Percentiles rank a stretch among this genome's conserved stretches.
Evolutionary conservation across 2,113 vertebrate species (phyloP).

Genomic region (Nothoprocta perdicaria): DNA sequence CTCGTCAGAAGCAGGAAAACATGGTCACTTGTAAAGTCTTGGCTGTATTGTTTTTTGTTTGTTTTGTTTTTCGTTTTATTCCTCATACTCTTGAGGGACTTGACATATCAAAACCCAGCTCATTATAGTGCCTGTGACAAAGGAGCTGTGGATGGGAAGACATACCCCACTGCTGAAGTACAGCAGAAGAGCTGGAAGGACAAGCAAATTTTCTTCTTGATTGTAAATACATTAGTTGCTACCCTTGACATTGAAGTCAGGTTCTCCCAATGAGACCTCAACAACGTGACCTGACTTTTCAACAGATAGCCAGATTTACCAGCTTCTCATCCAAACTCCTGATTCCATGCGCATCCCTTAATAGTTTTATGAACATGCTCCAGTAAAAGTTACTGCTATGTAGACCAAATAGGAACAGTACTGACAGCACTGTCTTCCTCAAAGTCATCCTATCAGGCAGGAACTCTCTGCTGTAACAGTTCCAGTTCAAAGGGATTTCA

Average conservation of each 20-base stretch:
- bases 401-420: not conserved
- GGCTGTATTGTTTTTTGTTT: not conserved
- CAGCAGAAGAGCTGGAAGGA: not conserved
- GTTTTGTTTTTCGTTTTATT: not conserved
- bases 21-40: not conserved
- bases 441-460: not conserved
- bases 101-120: not conserved
- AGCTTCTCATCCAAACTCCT: not conserved
- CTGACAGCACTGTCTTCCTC: not conserved
- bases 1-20: not conserved
- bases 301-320: not conserved
- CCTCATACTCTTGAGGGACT: not conserved
- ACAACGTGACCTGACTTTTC: not conserved
- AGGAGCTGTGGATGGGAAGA: not conserved
- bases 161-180: not conserved
- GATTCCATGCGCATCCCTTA: not conserved
- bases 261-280: not conserved
- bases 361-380: not conserved
- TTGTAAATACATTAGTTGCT: not conserved
- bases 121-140: not conserved
- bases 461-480: not conserved
- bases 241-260: not conserved
- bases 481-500: not conserved
- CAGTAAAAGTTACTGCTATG: not conserved
- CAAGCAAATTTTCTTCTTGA: not conserved